Conservation (phyloP, 2,113 vertebrate genomes). For the Myrmophylax atrothorax region DNA sequence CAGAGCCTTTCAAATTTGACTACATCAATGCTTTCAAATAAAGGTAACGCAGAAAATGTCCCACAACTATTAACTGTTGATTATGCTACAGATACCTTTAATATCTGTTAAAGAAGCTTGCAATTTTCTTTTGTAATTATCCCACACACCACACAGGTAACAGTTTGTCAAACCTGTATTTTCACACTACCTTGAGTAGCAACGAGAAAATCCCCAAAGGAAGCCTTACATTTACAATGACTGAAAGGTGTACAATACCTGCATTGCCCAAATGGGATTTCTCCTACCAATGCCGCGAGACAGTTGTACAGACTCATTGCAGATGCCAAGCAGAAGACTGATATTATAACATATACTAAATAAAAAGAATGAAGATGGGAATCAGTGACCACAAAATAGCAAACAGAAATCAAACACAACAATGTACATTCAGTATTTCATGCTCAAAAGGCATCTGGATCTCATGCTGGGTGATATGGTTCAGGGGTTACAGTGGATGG, state of each 20-base stretch:
- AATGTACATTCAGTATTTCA: background rate
- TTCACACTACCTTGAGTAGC: background rate
- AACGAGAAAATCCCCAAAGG: background rate
- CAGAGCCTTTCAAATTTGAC: background rate
- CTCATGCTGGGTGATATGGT: background rate
- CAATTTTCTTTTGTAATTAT: background rate
- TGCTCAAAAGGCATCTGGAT: background rate
- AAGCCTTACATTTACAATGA: background rate
- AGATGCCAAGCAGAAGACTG: constrained; percentile 91
- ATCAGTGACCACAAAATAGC: background rate
- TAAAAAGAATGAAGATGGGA: background rate
- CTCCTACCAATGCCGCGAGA: constrained; percentile 82
- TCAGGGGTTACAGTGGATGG: background rate
- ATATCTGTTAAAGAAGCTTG: background rate
- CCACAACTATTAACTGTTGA: background rate
- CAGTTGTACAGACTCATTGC: constrained; percentile 91
- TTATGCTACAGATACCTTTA: background rate
- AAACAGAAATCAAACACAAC: background rate
- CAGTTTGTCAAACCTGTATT: background rate
- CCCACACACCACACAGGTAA: background rate
- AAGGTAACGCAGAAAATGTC: background rate
- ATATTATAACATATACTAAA: constrained; percentile 92
- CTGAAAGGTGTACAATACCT: constrained; percentile 74
- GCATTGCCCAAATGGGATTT: constrained; percentile 80
- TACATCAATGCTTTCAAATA: background rate